phyloP scores from a whole-genome alignment of 2,888 invertebrate genomes.

The Acheta domesticus region DNA sequence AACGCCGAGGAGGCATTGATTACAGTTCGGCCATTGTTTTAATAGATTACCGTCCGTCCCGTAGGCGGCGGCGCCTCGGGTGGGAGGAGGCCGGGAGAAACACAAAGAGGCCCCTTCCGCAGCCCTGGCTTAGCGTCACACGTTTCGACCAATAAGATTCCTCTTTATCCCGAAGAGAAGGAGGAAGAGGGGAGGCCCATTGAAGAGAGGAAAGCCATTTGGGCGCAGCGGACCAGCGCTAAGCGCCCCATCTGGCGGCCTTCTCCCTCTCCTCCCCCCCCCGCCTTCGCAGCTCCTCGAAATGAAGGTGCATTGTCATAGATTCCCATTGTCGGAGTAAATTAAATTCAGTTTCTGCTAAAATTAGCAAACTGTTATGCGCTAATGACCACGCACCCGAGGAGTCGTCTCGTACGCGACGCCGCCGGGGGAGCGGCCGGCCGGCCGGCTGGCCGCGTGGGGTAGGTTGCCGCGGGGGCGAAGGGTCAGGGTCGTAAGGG shows the following conservation, averaged over 20 bases:
- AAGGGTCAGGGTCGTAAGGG: background rate
- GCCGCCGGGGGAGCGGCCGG: background rate
- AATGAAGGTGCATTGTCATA: conserved; percentile 18
- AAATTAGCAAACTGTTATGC: conserved; percentile 10
- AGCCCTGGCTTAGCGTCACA: background rate
- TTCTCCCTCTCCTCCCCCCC: background rate
- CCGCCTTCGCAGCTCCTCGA: background rate
- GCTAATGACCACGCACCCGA: background rate
- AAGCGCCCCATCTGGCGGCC: background rate
- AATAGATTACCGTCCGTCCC: background rate
- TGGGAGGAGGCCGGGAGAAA: background rate
- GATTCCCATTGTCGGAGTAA: background rate
- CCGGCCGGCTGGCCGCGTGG: background rate
- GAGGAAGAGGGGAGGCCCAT: background rate
- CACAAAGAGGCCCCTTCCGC: background rate
- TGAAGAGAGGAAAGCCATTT: conserved; percentile 9
- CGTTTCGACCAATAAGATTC: conserved; percentile 7
- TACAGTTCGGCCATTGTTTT: conserved; percentile 18
- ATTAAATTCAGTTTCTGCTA: conserved; percentile 7
- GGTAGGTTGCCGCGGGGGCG: background rate
- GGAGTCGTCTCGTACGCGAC: background rate
- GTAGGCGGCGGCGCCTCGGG: background rate
- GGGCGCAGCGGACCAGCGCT: conserved; percentile 8
- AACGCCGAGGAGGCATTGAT: conserved; percentile 5
- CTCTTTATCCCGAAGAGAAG: background rate